Evolutionary conservation across 2,797 vertebrate genomes (phyloP).

Genomic region (Lagocephalus sceleratus): DNA sequence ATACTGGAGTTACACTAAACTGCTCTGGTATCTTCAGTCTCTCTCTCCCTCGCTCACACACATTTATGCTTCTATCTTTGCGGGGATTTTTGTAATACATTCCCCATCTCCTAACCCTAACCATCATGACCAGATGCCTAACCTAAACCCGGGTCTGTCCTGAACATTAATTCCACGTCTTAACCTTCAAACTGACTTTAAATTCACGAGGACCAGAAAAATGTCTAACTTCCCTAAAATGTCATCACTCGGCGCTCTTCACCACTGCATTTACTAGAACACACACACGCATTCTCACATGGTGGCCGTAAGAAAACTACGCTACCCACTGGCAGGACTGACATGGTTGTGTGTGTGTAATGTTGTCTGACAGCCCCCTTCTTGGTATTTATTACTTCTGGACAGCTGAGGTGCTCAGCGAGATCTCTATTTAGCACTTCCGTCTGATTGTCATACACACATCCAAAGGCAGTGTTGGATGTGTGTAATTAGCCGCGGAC

Average conservation of each 20-base stretch:
- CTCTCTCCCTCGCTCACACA: neutral
- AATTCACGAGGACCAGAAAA: too few relatives aligned
- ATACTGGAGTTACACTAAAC: too few relatives aligned
- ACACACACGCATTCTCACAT: slow-evolving; percentile 34
- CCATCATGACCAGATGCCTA: too few relatives aligned
- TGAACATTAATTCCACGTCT: too few relatives aligned
- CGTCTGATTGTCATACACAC: slow-evolving; percentile 57
- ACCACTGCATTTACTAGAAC: slow-evolving; percentile 9
- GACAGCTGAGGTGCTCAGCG: slow-evolving; percentile 72
- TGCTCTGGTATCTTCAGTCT: too few relatives aligned
- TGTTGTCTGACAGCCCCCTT: slow-evolving; percentile 43
- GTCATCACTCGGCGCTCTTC: slow-evolving; percentile 7
- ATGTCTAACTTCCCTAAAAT: too few relatives aligned
- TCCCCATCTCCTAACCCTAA: too few relatives aligned
- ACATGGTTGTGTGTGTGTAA: slow-evolving; percentile 51
- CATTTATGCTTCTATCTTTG: too few relatives aligned
- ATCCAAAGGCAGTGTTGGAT: slow-evolving; percentile 41
- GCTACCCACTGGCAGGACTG: slow-evolving; percentile 48
- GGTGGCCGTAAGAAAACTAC: slow-evolving; percentile 44
- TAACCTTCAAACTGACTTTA: too few relatives aligned
- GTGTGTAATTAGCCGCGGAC: slow-evolving; percentile 50
- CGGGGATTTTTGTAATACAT: too few relatives aligned
- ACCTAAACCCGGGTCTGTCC: too few relatives aligned
- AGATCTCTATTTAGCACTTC: slow-evolving; percentile 77
- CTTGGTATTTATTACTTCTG: slow-evolving; percentile 70